phyloP scores from a whole-genome alignment of 2,113 vertebrate genomes.

The Limanda limanda region DNA sequence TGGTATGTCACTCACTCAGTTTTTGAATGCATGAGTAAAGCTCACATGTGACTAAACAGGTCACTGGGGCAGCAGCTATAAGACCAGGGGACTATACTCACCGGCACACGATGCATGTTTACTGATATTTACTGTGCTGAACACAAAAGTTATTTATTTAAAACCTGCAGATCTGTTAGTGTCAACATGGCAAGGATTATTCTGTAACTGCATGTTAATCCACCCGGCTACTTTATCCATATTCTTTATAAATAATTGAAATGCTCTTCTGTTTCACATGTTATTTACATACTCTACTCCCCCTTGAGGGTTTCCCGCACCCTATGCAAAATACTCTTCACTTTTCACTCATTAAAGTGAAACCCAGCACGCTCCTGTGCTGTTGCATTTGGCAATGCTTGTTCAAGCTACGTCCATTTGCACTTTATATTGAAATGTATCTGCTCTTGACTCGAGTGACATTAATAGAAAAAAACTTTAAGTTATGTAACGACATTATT shows the following conservation, averaged over 20 bases:
- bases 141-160: not conserved
- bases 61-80: constrained; percentile 29
- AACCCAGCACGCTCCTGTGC: not conserved
- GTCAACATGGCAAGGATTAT: not conserved
- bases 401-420: not conserved
- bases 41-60: constrained; percentile 24
- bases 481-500: not conserved
- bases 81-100: not conserved
- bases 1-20: constrained; percentile 3
- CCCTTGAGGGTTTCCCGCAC: not conserved
- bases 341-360: constrained; percentile 4
- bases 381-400: not conserved
- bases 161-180: not conserved
- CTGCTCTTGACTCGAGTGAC: not conserved
- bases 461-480: not conserved
- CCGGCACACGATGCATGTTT: constrained; percentile 24
- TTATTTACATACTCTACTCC: not conserved
- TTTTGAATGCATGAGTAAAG: constrained; percentile 23
- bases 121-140: not conserved
- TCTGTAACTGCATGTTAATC: not conserved
- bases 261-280: not conserved
- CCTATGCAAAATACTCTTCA: not conserved
- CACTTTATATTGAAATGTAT: not conserved
- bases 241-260: not conserved
- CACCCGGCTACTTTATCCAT: not conserved